These are phyloP conservation scores for Pelochelys cantorii DNA, from an alignment of 2,797 vertebrate genomes.

Conservation along the genomic window DNA sequence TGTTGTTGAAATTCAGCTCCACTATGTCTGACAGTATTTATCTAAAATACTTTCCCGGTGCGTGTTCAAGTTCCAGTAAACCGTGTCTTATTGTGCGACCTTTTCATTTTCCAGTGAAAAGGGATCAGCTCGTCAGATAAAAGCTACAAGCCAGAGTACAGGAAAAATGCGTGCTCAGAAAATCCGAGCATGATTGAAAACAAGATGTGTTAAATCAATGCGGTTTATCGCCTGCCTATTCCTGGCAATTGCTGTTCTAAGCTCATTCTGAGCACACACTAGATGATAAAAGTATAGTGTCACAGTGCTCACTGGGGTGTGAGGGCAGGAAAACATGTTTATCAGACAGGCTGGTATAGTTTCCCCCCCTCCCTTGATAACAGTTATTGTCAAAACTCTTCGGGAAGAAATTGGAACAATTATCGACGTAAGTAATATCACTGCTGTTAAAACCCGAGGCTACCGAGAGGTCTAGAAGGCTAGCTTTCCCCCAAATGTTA, in stretches of 20 bases:
- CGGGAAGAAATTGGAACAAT: constrained; percentile 69
- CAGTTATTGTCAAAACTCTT: constrained; percentile 80
- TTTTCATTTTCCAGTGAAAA: constrained; percentile 90
- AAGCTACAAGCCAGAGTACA: constrained; percentile 88
- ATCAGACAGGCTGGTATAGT: constrained; percentile 80
- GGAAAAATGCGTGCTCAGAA: constrained; percentile 89
- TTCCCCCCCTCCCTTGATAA: constrained; percentile 73
- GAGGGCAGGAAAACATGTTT: constrained; percentile 84
- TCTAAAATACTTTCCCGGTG: constrained; percentile 89
- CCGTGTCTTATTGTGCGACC: constrained; percentile 90
- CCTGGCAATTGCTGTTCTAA: constrained; percentile 87
- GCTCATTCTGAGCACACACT: constrained; percentile 86
- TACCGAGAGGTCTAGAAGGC: constrained; percentile 44
- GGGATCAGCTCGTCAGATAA: constrained; percentile 90
- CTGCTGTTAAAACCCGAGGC: constrained; percentile 61
- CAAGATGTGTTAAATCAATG: constrained; percentile 92
- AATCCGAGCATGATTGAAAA: constrained; percentile 91
- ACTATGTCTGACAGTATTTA: constrained; percentile 89
- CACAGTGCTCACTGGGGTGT: constrained; percentile 83
- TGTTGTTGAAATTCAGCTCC: constrained; percentile 87
- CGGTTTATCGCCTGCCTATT: constrained; percentile 89
- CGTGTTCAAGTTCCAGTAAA: constrained; percentile 89
- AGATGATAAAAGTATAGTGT: constrained; percentile 87
- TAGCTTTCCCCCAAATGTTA: constrained; percentile 50
- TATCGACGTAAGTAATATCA: constrained; percentile 68